Percentiles rank a stretch among this genome's conserved stretches.
Conservation (phyloP, 2,797 vertebrate genomes). For the Erpetoichthys calabaricus region DNA sequence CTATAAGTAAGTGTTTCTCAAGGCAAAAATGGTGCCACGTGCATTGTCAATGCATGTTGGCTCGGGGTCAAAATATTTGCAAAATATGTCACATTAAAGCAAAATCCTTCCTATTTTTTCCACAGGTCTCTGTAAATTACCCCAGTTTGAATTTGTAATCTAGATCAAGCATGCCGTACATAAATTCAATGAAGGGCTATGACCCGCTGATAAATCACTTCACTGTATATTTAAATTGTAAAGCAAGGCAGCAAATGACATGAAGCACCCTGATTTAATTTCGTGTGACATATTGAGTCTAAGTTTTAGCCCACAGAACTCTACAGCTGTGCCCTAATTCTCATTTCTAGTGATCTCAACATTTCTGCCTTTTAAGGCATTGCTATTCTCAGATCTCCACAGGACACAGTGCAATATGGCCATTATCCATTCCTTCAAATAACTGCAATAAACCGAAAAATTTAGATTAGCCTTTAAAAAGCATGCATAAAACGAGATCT, state of each 20-base stretch:
- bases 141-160: neutral
- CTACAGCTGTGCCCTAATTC: conserved; percentile 83
- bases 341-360: conserved; percentile 56
- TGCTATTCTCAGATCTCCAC: conserved; percentile 52
- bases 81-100: too few species aligned
- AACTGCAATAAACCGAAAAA: conserved; percentile 32
- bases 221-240: conserved; percentile 22
- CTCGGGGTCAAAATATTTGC: too few species aligned
- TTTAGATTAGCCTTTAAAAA: conserved; percentile 27
- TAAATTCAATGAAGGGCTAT: conserved; percentile 13
- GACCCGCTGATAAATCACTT: conserved; percentile 23
- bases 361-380: conserved; percentile 59
- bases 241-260: conserved; percentile 26
- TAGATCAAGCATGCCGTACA: neutral
- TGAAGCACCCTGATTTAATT: conserved; percentile 64
- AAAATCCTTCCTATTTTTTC: too few species aligned
- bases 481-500: conserved; percentile 21
- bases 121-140: too few species aligned
- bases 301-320: conserved; percentile 75
- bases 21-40: too few species aligned
- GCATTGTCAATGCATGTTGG: too few species aligned
- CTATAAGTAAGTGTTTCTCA: too few species aligned
- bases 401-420: conserved; percentile 48
- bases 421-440: conserved; percentile 29
- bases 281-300: conserved; percentile 78